Evolutionary conservation across 2,888 invertebrate genomes (phyloP).

Genomic region (Eristalis tenax): DNA sequence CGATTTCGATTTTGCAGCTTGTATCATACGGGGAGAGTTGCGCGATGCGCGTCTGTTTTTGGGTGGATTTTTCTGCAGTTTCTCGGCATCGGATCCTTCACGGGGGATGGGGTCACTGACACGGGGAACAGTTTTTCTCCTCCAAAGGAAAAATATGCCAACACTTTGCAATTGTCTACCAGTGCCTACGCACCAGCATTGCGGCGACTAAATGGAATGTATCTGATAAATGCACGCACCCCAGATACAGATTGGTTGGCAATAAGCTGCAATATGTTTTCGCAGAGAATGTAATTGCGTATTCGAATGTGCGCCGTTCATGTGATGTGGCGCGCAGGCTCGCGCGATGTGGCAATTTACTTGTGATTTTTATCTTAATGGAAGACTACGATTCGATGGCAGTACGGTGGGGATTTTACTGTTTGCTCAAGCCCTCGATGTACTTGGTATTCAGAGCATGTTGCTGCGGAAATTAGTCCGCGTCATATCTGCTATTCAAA

Average conservation of each 20-base stretch:
- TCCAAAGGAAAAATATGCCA: slow-evolving; percentile 20
- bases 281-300: slow-evolving; percentile 14
- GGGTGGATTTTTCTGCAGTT: neutral
- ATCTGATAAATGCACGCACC: slow-evolving; percentile 11
- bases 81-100: slow-evolving; percentile 13
- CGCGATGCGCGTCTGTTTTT: slow-evolving; percentile 6
- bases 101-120: slow-evolving; percentile 33
- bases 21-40: neutral
- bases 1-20: neutral
- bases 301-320: neutral
- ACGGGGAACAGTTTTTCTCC: slow-evolving; percentile 7
- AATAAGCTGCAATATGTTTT: slow-evolving; percentile 33
- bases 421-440: neutral
- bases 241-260: slow-evolving; percentile 7
- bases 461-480: neutral
- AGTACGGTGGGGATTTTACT: neutral
- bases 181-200: neutral
- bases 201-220: neutral
- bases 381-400: neutral
- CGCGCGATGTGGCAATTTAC: neutral
- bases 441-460: neutral
- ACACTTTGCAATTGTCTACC: neutral
- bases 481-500: neutral
- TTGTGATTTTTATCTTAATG: slow-evolving; percentile 9
- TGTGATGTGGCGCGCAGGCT: neutral